Percentiles rank a stretch among this genome's conserved stretches.
Conservation (phyloP, 1,140 invertebrate genomes). For the Melanaphis sacchari region DNA sequence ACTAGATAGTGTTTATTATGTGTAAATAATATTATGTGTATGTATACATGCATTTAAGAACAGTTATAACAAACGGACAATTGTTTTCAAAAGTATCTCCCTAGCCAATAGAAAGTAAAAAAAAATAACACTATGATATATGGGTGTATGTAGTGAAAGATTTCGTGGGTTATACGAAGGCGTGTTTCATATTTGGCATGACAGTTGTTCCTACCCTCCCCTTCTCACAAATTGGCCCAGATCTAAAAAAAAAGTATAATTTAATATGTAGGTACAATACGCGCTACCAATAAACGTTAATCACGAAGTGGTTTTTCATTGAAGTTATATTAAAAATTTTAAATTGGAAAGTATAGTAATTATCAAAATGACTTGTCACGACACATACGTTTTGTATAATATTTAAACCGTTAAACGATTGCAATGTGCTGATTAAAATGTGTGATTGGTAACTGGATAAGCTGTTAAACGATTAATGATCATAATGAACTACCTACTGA, state of each 20-base stretch:
- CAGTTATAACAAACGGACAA: slow-evolving; percentile 32
- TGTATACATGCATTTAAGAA: neutral
- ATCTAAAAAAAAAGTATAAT: neutral
- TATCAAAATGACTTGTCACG: slow-evolving; percentile 32
- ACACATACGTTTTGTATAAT: neutral
- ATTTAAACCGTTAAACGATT: slow-evolving; percentile 24
- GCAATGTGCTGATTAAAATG: neutral
- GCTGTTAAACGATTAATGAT: neutral
- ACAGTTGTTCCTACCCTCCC: neutral
- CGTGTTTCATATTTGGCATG: slow-evolving; percentile 55
- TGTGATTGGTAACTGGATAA: neutral
- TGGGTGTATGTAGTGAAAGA: slow-evolving; percentile 34
- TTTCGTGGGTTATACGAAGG: slow-evolving; percentile 50
- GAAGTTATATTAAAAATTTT: neutral
- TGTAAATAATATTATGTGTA: neutral
- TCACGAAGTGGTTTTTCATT: slow-evolving; percentile 49
- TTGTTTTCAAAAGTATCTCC: neutral
- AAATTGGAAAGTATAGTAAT: slow-evolving; percentile 48
- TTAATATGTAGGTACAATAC: neutral
- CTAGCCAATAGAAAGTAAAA: slow-evolving; percentile 44
- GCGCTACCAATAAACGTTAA: slow-evolving; percentile 27
- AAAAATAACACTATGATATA: slow-evolving; percentile 17
- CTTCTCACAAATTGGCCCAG: slow-evolving; percentile 34
- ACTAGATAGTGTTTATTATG: neutral
- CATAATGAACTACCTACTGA: neutral